These are phyloP conservation scores for Prionailurus bengalensis DNA, from an alignment of 2,113 vertebrate species.

Conservation along the genomic window DNA sequence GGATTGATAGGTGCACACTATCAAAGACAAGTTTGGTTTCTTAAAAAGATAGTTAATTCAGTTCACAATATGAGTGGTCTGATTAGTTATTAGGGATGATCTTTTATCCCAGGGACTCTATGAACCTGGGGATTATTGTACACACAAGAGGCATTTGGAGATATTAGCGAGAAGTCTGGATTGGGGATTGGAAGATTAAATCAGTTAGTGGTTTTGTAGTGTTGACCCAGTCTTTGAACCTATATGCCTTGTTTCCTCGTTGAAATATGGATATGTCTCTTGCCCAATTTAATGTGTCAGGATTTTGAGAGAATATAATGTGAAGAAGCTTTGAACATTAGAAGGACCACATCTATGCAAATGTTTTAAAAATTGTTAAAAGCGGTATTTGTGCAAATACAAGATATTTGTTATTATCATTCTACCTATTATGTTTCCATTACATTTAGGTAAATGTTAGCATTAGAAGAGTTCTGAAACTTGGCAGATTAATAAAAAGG, in stretches of 20 bases:
- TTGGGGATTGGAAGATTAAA: not conserved
- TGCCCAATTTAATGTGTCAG: not conserved
- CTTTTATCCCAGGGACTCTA: not conserved
- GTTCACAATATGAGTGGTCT: not conserved
- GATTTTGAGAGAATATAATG: conserved; percentile 6
- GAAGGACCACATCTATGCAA: not conserved
- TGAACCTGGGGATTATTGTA: not conserved
- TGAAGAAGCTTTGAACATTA: not conserved
- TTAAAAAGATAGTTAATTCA: not conserved
- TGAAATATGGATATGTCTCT: not conserved
- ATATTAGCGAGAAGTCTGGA: not conserved
- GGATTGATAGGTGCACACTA: not conserved
- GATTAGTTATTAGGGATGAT: not conserved
- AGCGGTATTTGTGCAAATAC: not conserved
- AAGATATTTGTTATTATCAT: not conserved
- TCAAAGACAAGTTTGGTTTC: not conserved
- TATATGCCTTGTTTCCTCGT: not conserved
- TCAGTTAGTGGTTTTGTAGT: not conserved
- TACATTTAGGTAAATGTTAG: conserved; percentile 32
- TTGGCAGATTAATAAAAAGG: not conserved
- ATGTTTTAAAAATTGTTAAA: not conserved
- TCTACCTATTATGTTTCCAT: not conserved
- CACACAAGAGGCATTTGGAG: not conserved
- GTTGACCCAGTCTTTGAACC: not conserved
- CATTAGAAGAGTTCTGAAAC: not conserved